Conservation (phyloP, 2,113 vertebrate species). For the Apteryx mantelli region DNA sequence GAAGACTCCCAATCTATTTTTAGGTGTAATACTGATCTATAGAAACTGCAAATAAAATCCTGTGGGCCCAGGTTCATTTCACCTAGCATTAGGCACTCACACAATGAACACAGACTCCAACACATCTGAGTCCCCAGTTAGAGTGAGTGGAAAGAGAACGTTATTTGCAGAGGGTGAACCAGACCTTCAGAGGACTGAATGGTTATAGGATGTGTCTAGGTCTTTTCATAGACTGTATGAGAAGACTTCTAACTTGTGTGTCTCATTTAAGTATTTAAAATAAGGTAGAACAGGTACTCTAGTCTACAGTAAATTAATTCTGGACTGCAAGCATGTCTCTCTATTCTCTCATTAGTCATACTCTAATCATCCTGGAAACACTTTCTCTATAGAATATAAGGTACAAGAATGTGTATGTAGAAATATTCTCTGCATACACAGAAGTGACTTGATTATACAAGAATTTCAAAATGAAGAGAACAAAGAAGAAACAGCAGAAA, state of each 20-base stretch:
- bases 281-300: background rate
- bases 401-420: background rate
- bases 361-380: background rate
- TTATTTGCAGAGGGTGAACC: background rate
- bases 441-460: background rate
- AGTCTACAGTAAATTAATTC: background rate
- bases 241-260: background rate
- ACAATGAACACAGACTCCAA: background rate
- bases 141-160: background rate
- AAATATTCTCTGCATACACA: background rate
- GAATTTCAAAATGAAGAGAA: background rate
- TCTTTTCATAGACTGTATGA: background rate
- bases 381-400: background rate
- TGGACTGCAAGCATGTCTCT: rapidly evolving
- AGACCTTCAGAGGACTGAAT: background rate
- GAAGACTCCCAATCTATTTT: background rate
- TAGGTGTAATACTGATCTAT: background rate
- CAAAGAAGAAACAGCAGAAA: background rate
- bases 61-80: background rate
- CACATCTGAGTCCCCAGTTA: background rate
- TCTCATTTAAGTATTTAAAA: background rate
- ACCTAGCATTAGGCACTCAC: background rate
- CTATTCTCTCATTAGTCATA: background rate
- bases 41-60: background rate
- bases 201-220: background rate